phyloP scores from a whole-genome alignment of 2,113 vertebrate species.

The Herpetotheres cachinnans region DNA sequence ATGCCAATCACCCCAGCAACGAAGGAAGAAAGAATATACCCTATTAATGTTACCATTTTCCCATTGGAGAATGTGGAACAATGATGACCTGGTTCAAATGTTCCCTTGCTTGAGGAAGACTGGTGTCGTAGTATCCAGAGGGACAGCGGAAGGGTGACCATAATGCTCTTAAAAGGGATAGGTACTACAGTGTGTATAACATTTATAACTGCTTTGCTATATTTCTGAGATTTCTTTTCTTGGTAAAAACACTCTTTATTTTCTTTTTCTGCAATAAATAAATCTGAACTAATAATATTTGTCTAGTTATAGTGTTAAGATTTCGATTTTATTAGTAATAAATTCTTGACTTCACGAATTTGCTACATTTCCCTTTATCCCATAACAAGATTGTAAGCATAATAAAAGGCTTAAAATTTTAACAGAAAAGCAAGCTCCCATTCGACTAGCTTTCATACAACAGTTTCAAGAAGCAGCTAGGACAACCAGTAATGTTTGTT shows the following conservation, averaged over 20 bases:
- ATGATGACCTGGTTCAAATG: background rate
- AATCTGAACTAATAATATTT: background rate
- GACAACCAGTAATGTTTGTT: background rate
- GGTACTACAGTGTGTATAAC: background rate
- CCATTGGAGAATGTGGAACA: background rate
- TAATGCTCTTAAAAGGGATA: fast-evolving
- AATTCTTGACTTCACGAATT: background rate
- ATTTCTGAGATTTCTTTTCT: background rate
- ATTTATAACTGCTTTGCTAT: background rate
- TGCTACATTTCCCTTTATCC: background rate
- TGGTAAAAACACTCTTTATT: background rate
- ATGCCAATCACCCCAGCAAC: fast-evolving
- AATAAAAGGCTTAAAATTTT: background rate
- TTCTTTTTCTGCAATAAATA: background rate
- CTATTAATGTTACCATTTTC: background rate
- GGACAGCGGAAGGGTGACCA: background rate
- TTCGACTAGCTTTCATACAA: background rate
- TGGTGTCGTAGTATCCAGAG: fast-evolving
- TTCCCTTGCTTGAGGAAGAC: background rate
- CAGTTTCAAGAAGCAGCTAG: background rate
- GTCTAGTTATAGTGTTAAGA: background rate
- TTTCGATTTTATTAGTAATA: background rate
- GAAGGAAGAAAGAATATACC: background rate
- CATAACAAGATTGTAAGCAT: background rate
- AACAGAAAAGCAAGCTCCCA: background rate